Conservation (phyloP, 2,888 invertebrate genomes). For the Petrophora chlorosata region DNA sequence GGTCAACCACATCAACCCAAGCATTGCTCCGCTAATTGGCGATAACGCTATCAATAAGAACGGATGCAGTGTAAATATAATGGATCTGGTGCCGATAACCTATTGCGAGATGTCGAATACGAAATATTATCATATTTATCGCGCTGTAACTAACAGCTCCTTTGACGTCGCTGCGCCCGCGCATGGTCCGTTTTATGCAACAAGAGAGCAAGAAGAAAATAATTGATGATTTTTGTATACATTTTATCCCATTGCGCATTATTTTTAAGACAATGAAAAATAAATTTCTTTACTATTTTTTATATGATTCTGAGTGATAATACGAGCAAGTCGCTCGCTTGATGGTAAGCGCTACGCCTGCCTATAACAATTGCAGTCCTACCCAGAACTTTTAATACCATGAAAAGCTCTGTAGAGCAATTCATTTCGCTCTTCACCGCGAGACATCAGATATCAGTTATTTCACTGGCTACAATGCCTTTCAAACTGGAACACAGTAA, state of each 20-base stretch:
- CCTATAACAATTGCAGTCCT: too few species aligned
- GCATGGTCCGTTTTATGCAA: conserved; percentile 38
- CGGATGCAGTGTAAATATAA: conserved; percentile 65
- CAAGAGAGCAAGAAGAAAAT: conserved; percentile 18
- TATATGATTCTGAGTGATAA: not conserved
- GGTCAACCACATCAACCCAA: conserved; percentile 21
- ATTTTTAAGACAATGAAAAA: not conserved
- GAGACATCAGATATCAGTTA: too few species aligned
- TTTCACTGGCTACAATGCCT: too few species aligned
- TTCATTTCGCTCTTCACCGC: too few species aligned
- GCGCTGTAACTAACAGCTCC: conserved; percentile 58
- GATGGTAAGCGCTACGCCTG: too few species aligned
- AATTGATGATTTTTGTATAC: too few species aligned
- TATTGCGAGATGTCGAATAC: conserved; percentile 49
- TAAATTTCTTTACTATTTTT: not conserved
- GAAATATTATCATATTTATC: conserved; percentile 47
- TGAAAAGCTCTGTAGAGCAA: too few species aligned
- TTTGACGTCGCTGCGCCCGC: conserved; percentile 58
- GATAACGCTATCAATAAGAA: conserved; percentile 52
- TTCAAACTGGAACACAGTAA: too few species aligned
- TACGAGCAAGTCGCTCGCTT: too few species aligned
- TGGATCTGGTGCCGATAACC: conserved; percentile 60
- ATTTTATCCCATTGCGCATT: too few species aligned
- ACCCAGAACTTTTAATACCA: too few species aligned
- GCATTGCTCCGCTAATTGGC: conserved; percentile 33